These are phyloP conservation scores for Lithophane semibrunnea DNA, from an alignment of 2,888 invertebrate species.

Conservation along the genomic window DNA sequence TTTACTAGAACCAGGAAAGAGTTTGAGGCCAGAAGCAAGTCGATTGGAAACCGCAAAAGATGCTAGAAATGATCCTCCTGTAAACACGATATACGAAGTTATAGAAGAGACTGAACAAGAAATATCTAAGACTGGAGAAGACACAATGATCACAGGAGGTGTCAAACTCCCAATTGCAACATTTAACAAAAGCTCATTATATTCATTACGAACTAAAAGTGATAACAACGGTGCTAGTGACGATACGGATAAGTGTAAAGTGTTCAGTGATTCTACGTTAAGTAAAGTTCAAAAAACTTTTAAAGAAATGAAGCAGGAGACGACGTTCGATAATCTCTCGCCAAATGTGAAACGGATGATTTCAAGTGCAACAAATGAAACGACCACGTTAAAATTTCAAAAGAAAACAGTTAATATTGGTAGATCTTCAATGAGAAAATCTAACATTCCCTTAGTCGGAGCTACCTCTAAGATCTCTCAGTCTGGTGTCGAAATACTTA, in stretches of 20 bases:
- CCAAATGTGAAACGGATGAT: conserved; percentile 92
- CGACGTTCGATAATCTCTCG: conserved; percentile 90
- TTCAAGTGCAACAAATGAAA: conserved; percentile 87
- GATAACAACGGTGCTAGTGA: conserved; percentile 83
- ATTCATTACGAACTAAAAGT: conserved; percentile 85
- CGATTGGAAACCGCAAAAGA: conserved; percentile 86
- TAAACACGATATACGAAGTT: conserved; percentile 70
- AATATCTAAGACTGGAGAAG: conserved; percentile 64
- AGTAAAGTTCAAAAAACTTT: conserved; percentile 81
- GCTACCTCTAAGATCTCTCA: conserved; percentile 89
- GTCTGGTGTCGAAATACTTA: conserved; percentile 86
- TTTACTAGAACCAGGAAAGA: conserved; percentile 90
- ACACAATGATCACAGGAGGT: conserved; percentile 82
- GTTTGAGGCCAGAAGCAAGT: conserved; percentile 78
- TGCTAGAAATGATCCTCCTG: conserved; percentile 88
- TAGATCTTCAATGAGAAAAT: conserved; percentile 82
- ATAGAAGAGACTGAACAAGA: conserved; percentile 71
- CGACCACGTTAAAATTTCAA: conserved; percentile 84
- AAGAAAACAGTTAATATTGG: conserved; percentile 80
- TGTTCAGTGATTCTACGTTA: conserved; percentile 78
- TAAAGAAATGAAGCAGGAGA: conserved; percentile 80
- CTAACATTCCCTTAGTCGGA: conserved; percentile 88
- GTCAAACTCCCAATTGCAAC: conserved; percentile 85
- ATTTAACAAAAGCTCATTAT: conserved; percentile 86
- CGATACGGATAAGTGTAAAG: conserved; percentile 76